Conservation (phyloP, 2,113 vertebrate species). For the Elaphurus davidianus region DNA sequence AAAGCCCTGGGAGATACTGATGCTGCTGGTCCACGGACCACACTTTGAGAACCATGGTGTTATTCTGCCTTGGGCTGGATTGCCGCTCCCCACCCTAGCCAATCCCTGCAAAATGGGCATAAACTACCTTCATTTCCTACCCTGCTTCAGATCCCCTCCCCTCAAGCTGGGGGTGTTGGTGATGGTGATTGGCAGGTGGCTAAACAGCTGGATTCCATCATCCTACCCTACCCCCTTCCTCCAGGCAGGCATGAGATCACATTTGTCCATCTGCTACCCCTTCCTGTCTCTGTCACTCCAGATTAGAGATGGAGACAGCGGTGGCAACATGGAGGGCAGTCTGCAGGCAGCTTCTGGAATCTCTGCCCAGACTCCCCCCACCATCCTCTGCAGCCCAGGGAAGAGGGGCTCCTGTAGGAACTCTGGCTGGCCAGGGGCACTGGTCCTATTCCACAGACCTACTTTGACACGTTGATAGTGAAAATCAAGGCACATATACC, state of each 20-base stretch:
- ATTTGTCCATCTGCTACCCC: background rate
- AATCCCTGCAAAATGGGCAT: background rate
- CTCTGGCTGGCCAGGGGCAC: background rate
- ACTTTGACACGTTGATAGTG: fast-evolving
- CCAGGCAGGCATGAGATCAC: background rate
- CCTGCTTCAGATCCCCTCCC: background rate
- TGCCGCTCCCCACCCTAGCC: background rate
- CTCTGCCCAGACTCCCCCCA: no score
- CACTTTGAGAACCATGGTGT: background rate
- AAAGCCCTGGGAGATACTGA: background rate
- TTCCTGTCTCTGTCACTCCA: background rate
- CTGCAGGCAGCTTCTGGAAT: background rate
- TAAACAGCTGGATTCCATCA: constrained; percentile 3
- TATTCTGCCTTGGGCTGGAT: background rate
- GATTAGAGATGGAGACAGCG: background rate
- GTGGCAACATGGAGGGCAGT: background rate
- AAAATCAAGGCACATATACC: background rate
- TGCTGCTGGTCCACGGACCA: background rate
- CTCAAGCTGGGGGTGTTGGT: background rate
- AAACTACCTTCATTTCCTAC: background rate
- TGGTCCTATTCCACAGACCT: background rate
- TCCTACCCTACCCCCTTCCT: background rate
- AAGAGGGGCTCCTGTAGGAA: background rate
- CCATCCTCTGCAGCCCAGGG: background rate
- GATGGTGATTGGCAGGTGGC: background rate